These are phyloP conservation scores for Sphaerophoria taeniata DNA, from an alignment of 2,888 invertebrate species.

Conservation along the genomic window DNA sequence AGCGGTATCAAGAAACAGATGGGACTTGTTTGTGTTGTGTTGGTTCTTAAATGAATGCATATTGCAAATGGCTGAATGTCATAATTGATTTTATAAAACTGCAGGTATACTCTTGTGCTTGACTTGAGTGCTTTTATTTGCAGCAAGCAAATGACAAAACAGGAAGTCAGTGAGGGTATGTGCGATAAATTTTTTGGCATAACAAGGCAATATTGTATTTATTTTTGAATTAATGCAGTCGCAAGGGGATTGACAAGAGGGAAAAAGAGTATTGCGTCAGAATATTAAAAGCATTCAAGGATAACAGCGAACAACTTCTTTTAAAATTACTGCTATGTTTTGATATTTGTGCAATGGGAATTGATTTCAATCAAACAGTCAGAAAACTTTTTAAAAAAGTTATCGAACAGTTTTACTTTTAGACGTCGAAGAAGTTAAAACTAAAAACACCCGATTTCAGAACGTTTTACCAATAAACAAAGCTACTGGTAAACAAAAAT, in stretches of 20 bases:
- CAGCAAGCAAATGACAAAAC: conserved; percentile 52
- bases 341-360: too few relatives aligned
- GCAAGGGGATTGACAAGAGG: background rate
- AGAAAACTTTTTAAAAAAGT: too few relatives aligned
- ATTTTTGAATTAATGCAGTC: background rate
- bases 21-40: conserved; percentile 4
- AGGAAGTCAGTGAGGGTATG: conserved; percentile 39
- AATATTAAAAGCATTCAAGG: background rate
- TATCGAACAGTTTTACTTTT: too few relatives aligned
- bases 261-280: conserved; percentile 47
- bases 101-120: background rate
- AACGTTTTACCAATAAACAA: too few relatives aligned
- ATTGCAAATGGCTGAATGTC: conserved; percentile 64
- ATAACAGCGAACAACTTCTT: background rate
- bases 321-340: background rate
- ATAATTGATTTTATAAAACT: conserved; percentile 48
- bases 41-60: conserved; percentile 50
- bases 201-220: conserved; percentile 8
- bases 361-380: too few relatives aligned
- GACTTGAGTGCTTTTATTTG: conserved; percentile 23
- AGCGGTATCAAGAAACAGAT: too few relatives aligned
- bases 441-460: too few relatives aligned
- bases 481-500: too few relatives aligned
- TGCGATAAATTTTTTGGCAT: conserved; percentile 44
- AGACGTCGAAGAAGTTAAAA: too few relatives aligned